These are phyloP conservation scores for Scaptomyza cyrtandrae DNA, from an alignment of 2,888 invertebrate species.

Conservation along the genomic window DNA sequence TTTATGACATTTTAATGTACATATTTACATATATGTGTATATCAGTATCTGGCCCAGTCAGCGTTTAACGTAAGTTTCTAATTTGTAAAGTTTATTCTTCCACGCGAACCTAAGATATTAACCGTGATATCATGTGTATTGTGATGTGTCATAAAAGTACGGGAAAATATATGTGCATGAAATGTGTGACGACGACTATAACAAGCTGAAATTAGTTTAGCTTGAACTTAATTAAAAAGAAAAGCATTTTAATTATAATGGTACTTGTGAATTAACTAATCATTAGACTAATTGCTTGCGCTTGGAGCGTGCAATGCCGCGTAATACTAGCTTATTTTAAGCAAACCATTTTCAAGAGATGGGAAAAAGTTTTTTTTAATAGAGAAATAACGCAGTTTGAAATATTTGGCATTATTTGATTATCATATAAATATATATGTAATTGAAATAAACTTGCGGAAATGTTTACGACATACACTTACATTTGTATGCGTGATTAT, in stretches of 20 bases:
- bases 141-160: background rate
- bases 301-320: background rate
- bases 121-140: constrained; percentile 16
- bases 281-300: background rate
- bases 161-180: background rate
- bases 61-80: constrained; percentile 3
- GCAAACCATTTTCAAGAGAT: background rate
- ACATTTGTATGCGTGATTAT: constrained; percentile 38
- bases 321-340: background rate
- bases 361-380: background rate
- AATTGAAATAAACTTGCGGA: constrained; percentile 21
- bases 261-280: too few species aligned
- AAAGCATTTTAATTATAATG: too few species aligned
- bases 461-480: constrained; percentile 38
- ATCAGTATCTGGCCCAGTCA: constrained; percentile 1
- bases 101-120: constrained; percentile 8
- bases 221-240: background rate
- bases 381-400: background rate
- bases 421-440: constrained; percentile 23
- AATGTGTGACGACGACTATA: background rate
- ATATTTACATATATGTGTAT: background rate
- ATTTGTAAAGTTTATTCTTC: constrained; percentile 11
- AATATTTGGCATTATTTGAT: constrained; percentile 10
- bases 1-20: constrained; percentile 16
- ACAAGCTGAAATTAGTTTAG: background rate